These are phyloP conservation scores for Oriolus oriolus DNA, from an alignment of 2,113 vertebrate genomes.

Conservation along the genomic window DNA sequence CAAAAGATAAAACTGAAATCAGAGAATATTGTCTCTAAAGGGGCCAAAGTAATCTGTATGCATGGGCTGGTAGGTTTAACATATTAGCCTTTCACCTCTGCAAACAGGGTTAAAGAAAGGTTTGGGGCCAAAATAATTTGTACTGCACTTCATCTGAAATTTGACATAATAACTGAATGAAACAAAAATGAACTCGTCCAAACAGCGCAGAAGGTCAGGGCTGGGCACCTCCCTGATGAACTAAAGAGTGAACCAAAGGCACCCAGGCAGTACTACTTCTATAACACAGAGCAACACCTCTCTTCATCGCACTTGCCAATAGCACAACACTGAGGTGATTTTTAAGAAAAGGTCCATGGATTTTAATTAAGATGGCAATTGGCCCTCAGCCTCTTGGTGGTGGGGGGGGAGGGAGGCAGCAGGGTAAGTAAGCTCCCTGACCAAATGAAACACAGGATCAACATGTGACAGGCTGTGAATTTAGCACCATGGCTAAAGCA, in stretches of 20 bases:
- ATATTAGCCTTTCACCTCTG: constrained; percentile 10
- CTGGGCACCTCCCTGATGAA: background rate
- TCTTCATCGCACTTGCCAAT: background rate
- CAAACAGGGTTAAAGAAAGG: constrained; percentile 10
- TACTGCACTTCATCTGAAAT: background rate
- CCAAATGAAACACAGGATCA: background rate
- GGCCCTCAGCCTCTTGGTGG: background rate
- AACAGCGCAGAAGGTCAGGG: background rate
- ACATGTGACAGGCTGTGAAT: background rate
- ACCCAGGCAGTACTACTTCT: background rate
- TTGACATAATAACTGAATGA: constrained; percentile 10
- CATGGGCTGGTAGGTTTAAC: background rate
- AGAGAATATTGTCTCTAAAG: background rate
- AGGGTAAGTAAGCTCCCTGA: background rate
- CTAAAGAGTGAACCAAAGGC: background rate
- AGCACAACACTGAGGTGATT: background rate
- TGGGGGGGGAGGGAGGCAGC: too few relatives aligned
- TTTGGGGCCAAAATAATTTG: constrained; percentile 7
- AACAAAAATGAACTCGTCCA: background rate
- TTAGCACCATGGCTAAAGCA: background rate
- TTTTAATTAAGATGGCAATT: background rate
- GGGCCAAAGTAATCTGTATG: background rate
- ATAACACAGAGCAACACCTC: background rate
- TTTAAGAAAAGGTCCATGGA: background rate
- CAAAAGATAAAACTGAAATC: background rate